Evolutionary conservation across 2,888 invertebrate species (phyloP), one percentile per base, ranked within the genome.

Genomic region (Abrostola tripartita): DNA sequence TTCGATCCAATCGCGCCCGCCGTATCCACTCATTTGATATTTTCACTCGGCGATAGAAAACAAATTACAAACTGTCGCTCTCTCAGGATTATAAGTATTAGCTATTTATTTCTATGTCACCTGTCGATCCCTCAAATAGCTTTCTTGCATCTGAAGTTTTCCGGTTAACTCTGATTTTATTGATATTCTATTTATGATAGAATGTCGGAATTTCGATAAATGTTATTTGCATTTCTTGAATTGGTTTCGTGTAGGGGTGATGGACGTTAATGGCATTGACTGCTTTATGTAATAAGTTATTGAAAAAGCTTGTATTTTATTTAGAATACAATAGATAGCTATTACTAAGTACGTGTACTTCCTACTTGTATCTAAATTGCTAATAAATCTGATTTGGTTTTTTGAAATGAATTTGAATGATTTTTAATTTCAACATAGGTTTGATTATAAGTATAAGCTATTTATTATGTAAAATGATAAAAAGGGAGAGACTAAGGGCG

Each of bases 11-110:
- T 92, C 89, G 88, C 85, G 78, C 80, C 76, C 79, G 86, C 88
- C 91, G 90, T 91, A 92, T 92, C 92, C 92, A 93, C 94, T 93
- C 92, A 93, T 93, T 93, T 90, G 92, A 92, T 92, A 93, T 93
- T 94, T 93, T 90, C 92, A 88, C 90, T 89, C 85, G 85, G 67
- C 87, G 86, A 88, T 89, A 89, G 88, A 88, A 90, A 93, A 92
- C 93, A 93, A 94, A 94, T 94, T 93, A 94, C 92, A 91, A 94
- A 90, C 88, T 92, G 91, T 91, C 91, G 88, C 68, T 81, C 80
- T 76, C 74, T 47, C 78, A 66, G 79, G 84, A 88, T 90, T 90
- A 90, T 90, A 88, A 85, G 85, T 78, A 87, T 80, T 74, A 76
- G 74, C 78, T 81, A 74, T 78, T 80, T 93, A 93, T 92, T 92